Percentiles rank a stretch among this genome's conserved stretches.
Conservation (phyloP, 2,113 vertebrate species). For the Peucedramus taeniatus region DNA sequence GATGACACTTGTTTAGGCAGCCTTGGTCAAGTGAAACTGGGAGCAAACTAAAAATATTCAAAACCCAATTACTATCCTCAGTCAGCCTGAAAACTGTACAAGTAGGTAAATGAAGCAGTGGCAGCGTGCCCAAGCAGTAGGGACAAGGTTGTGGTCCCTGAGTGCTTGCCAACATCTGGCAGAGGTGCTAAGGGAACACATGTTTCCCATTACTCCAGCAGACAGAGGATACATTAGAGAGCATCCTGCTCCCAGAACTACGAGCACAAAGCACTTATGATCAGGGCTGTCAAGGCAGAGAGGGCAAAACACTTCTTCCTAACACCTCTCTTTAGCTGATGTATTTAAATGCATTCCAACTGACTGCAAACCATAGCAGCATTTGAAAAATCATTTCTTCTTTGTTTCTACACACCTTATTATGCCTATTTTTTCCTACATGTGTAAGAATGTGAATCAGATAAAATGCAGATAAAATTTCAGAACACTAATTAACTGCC, state of each 20-base stretch:
- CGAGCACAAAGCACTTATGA: neutral
- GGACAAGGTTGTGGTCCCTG: neutral
- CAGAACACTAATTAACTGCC: neutral
- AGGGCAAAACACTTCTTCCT: neutral
- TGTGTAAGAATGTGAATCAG: neutral
- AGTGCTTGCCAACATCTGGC: neutral
- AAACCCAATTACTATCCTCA: neutral
- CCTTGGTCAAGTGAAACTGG: neutral
- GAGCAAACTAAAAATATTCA: neutral
- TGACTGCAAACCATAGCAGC: neutral
- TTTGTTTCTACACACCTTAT: neutral
- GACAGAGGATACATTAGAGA: neutral
- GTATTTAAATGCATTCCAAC: neutral
- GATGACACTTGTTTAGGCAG: neutral
- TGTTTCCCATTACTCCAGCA: neutral
- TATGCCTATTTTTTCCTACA: fast-evolving
- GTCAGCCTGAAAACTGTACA: neutral
- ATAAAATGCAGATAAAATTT: neutral
- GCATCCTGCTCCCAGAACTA: neutral
- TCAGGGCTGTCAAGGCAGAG: neutral
- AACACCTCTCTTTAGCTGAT: neutral
- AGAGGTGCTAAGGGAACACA: neutral
- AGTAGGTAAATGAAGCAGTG: neutral
- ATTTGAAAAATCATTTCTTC: neutral
- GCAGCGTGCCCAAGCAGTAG: neutral